Evolutionary conservation across 2,888 invertebrate species (phyloP).

Genomic region (Phania funesta): DNA sequence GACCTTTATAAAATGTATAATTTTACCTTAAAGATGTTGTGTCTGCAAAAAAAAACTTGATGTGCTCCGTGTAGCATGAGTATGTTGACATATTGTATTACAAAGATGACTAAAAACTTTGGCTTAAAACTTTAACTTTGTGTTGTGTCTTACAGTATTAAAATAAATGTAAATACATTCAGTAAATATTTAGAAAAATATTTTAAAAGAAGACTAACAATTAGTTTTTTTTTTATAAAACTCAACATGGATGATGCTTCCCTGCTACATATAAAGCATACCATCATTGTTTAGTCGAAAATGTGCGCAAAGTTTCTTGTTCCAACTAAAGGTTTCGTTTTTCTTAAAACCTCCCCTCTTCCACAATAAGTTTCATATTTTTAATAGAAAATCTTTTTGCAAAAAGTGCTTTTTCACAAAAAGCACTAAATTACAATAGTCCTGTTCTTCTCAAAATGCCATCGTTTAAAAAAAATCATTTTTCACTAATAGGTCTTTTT

Average conservation of each 20-base stretch:
- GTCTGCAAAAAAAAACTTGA: slow-evolving; percentile 28
- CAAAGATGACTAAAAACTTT: slow-evolving; percentile 63
- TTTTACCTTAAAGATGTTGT: slow-evolving; percentile 42
- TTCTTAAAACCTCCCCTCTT: too few relatives aligned
- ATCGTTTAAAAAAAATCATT: too few relatives aligned
- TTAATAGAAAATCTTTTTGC: too few relatives aligned
- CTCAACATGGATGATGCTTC: background rate
- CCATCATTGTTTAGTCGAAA: too few relatives aligned
- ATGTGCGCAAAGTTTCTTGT: too few relatives aligned
- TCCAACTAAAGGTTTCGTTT: too few relatives aligned
- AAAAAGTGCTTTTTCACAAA: too few relatives aligned
- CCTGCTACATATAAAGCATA: too few relatives aligned
- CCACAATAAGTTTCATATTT: too few relatives aligned
- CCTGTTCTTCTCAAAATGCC: too few relatives aligned
- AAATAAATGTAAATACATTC: slow-evolving; percentile 47
- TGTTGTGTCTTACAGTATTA: slow-evolving; percentile 22
- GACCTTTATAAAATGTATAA: slow-evolving; percentile 60
- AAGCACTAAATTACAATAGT: too few relatives aligned
- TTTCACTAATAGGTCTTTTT: too few relatives aligned
- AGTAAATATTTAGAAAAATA: slow-evolving; percentile 36
- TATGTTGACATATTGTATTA: slow-evolving; percentile 77
- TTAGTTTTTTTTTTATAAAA: background rate
- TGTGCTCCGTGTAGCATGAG: slow-evolving; percentile 27
- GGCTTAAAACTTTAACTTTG: slow-evolving; percentile 39
- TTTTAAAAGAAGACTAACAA: slow-evolving; percentile 6